phyloP scores from a whole-genome alignment of 2,797 vertebrate genomes.

The Chiroxiphia lanceolata region DNA sequence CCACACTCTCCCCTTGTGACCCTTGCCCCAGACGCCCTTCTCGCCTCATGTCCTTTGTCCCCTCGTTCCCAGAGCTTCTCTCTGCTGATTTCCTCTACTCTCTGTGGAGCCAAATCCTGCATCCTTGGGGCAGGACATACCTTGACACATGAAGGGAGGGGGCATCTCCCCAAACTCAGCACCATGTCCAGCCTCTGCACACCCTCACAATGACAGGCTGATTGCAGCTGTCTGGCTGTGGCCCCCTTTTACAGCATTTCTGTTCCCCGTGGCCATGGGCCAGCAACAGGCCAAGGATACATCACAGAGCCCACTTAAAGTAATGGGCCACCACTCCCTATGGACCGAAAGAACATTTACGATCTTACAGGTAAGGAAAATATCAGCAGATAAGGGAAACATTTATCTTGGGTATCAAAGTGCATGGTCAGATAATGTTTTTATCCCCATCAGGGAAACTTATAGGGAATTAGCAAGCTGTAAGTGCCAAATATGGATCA shows the following conservation, averaged over 20 bases:
- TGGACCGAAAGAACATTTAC: neutral
- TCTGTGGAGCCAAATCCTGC: neutral
- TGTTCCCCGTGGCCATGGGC: neutral
- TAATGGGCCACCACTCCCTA: neutral
- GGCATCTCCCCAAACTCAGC: neutral
- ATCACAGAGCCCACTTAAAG: neutral
- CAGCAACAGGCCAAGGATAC: neutral
- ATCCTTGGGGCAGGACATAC: neutral
- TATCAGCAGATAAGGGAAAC: neutral
- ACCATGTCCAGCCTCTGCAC: neutral
- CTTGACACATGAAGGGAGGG: neutral
- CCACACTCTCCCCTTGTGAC: neutral
- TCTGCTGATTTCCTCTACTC: neutral
- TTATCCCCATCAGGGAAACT: neutral
- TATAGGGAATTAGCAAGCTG: neutral
- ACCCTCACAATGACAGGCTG: fast-evolving
- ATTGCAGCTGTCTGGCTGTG: neutral
- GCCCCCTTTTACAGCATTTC: neutral
- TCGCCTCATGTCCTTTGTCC: neutral
- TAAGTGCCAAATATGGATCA: neutral
- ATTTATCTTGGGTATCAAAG: neutral
- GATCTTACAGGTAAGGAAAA: neutral
- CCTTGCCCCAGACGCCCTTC: neutral
- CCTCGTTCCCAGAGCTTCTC: neutral
- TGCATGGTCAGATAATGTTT: neutral